Evolutionary conservation across 2,888 invertebrate species (phyloP).

Genomic region (Conomelus anceps): DNA sequence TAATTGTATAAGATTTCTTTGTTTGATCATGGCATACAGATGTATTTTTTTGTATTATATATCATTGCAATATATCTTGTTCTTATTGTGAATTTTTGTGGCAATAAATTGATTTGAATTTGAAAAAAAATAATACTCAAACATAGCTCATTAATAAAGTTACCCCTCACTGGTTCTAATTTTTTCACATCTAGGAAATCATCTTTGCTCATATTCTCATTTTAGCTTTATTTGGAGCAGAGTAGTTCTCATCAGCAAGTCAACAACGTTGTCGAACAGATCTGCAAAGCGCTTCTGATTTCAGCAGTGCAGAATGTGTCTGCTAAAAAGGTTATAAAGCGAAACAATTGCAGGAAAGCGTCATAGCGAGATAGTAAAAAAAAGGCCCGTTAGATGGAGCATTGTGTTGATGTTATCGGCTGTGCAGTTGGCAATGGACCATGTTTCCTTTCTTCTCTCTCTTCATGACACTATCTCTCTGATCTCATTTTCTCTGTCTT

Average conservation of each 20-base stretch:
- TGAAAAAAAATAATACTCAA: no score
- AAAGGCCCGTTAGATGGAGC: background rate
- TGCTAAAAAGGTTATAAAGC: background rate
- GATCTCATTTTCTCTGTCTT: background rate
- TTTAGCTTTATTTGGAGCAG: background rate
- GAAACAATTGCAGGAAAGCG: background rate
- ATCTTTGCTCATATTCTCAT: background rate
- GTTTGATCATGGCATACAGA: no score
- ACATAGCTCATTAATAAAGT: background rate
- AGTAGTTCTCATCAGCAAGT: background rate
- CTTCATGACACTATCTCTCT: background rate
- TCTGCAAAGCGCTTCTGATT: background rate
- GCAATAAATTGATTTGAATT: no score
- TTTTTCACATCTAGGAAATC: background rate
- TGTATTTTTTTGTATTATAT: no score
- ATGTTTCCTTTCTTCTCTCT: background rate
- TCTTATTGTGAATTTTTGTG: no score
- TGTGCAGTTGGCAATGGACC: background rate
- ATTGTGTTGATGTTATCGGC: background rate
- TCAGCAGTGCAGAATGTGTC: background rate
- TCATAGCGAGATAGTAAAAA: background rate
- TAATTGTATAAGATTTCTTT: no score
- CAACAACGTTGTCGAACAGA: background rate
- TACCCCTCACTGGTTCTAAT: background rate
- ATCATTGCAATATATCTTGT: no score